Percentiles rank a stretch among this genome's conserved stretches.
phyloP scores from a whole-genome alignment of 2,888 invertebrate genomes.

The Parnassius smintheus region DNA sequence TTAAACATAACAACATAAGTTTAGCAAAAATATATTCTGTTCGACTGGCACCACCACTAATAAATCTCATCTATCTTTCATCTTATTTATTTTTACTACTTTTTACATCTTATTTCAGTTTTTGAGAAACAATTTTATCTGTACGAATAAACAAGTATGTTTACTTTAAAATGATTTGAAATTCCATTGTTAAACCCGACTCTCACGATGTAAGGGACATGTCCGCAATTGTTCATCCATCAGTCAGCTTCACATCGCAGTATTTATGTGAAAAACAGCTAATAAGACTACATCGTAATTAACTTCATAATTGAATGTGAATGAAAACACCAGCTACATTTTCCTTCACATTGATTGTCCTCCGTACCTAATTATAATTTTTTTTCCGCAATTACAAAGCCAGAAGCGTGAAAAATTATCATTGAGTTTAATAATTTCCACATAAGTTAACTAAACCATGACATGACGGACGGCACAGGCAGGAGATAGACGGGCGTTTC shows the following conservation, averaged over 20 bases:
- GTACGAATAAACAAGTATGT: background rate
- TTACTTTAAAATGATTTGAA: constrained; percentile 1
- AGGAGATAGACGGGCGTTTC: constrained; percentile 1
- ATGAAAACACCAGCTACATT: constrained; percentile 39
- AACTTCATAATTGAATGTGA: constrained; percentile 50
- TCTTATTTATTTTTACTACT: no score
- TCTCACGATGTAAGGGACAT: constrained; percentile 31
- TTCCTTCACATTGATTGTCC: constrained; percentile 29
- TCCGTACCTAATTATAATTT: constrained; percentile 5
- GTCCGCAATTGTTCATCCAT: constrained; percentile 33
- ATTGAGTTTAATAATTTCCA: constrained; percentile 19
- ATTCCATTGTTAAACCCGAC: constrained; percentile 20
- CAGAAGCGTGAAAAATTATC: constrained; percentile 17
- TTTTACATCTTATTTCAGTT: no score
- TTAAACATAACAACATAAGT: no score
- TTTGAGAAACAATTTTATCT: no score
- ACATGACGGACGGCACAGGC: no score
- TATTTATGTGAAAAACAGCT: constrained; percentile 52
- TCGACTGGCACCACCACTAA: no score
- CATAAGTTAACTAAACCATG: background rate
- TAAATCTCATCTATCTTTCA: no score
- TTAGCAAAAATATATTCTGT: no score
- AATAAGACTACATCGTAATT: constrained; percentile 42
- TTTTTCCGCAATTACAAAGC: constrained; percentile 3
- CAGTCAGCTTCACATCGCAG: constrained; percentile 37